phyloP scores from a whole-genome alignment of 2,888 invertebrate species.

The Harpalus rubripes region DNA sequence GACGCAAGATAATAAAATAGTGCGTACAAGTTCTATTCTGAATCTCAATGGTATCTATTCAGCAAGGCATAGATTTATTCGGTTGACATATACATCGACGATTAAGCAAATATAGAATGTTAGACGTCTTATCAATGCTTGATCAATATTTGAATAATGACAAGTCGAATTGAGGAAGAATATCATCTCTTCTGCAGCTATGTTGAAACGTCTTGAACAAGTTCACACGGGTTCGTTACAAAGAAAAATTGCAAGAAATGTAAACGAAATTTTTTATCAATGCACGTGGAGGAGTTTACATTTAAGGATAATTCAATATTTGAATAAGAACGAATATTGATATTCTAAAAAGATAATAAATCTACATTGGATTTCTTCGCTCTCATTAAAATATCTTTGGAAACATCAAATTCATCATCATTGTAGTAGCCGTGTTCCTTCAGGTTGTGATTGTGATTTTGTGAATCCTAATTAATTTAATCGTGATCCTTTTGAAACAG shows the following conservation, averaged over 20 bases:
- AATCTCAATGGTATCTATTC: conserved; percentile 7
- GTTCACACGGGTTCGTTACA: conserved; percentile 37
- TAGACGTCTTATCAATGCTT: conserved; percentile 35
- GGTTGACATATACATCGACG: conserved; percentile 31
- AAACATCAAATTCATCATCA: too few species aligned
- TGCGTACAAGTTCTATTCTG: neutral
- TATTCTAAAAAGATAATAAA: too few species aligned
- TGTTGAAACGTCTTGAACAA: neutral
- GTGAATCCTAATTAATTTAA: too few species aligned
- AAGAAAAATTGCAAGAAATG: neutral
- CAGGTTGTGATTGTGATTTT: too few species aligned
- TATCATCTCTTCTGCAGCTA: neutral
- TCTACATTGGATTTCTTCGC: too few species aligned
- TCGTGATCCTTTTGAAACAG: too few species aligned
- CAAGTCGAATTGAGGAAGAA: conserved; percentile 29
- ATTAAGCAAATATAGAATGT: conserved; percentile 62
- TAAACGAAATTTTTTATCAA: conserved; percentile 9
- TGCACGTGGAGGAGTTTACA: conserved; percentile 23
- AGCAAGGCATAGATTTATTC: conserved; percentile 16
- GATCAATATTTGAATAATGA: conserved; percentile 58
- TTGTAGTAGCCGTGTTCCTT: too few species aligned
- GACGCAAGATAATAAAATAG: conserved; percentile 5
- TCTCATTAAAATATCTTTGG: too few species aligned
- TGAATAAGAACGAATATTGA: too few species aligned
- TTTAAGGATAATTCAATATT: neutral